Evolutionary conservation across 2,888 invertebrate species (phyloP).

Genomic region (Linnaemya tessellans): DNA sequence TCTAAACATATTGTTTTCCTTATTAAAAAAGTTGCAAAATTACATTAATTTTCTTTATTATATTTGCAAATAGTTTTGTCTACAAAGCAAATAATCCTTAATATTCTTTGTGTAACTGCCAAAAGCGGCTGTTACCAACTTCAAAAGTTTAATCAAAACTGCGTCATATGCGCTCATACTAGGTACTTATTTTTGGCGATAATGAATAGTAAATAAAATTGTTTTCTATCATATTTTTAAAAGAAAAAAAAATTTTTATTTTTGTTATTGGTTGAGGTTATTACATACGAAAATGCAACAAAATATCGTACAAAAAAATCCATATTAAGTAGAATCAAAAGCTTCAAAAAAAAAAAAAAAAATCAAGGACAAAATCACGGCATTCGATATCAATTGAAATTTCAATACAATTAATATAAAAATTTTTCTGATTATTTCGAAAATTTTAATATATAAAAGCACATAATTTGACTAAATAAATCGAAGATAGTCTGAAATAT

Average conservation of each 20-base stretch:
- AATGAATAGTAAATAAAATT: not conserved
- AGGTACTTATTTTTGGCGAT: not conserved
- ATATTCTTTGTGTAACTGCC: not conserved
- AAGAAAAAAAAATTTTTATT: not conserved
- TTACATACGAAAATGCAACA: no score
- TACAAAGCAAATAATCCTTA: not conserved
- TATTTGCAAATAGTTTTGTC: not conserved
- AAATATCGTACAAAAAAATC: no score
- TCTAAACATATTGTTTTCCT: not conserved
- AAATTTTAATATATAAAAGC: no score
- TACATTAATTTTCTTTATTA: not conserved
- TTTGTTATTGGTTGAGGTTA: no score
- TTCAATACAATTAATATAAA: no score
- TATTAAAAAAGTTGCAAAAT: not conserved
- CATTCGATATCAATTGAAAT: no score
- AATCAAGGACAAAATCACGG: no score
- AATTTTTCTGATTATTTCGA: no score
- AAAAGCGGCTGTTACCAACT: slow-evolving; percentile 20
- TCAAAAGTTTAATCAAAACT: slow-evolving; percentile 39
- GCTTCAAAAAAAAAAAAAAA: no score
- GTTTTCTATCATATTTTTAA: not conserved
- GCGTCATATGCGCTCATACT: slow-evolving; percentile 31
- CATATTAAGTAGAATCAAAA: no score
- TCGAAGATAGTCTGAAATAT: no score
- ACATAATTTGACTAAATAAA: no score